A percentile compares a stretch with the other conserved stretches of the same genome.
These are phyloP conservation scores for Hylaeus volcanicus DNA, from an alignment of 1,140 invertebrate species.

Conservation along the genomic window DNA sequence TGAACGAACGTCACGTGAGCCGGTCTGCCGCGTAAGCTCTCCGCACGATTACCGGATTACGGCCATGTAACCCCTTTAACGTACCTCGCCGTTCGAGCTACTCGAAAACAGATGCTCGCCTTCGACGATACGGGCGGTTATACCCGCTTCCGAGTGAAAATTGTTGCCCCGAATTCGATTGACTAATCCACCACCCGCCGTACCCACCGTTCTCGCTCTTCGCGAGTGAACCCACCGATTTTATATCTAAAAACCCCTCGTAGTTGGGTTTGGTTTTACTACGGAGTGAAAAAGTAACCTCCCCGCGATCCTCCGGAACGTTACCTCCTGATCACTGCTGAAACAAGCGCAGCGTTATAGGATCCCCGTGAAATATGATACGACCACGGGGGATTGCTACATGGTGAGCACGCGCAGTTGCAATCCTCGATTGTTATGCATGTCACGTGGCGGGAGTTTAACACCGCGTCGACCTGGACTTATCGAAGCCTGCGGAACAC, in stretches of 20 bases:
- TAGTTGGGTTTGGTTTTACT: no score
- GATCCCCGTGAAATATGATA: no score
- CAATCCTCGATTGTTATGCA: neutral
- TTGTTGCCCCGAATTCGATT: neutral
- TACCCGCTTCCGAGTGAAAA: no score
- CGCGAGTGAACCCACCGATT: no score
- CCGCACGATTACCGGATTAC: slow-evolving; percentile 56
- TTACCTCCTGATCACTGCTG: no score
- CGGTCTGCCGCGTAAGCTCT: slow-evolving; percentile 26
- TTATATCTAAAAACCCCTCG: no score
- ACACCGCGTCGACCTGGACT: slow-evolving; percentile 41
- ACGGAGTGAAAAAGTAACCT: no score
- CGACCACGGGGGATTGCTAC: no score
- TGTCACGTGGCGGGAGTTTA: slow-evolving; percentile 52
- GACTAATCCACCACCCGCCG: no score
- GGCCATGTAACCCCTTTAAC: neutral
- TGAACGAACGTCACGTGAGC: slow-evolving; percentile 56
- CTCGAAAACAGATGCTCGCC: neutral
- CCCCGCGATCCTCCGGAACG: no score
- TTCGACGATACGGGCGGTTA: neutral
- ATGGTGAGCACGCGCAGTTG: neutral
- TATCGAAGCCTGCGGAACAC: slow-evolving; percentile 13
- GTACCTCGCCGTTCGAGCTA: neutral
- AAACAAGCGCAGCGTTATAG: no score
- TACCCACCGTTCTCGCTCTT: no score